Evolutionary conservation across 1,140 invertebrate genomes (phyloP), one percentile per base, ranked within the genome.

Genomic region (Halesus radiatus): DNA sequence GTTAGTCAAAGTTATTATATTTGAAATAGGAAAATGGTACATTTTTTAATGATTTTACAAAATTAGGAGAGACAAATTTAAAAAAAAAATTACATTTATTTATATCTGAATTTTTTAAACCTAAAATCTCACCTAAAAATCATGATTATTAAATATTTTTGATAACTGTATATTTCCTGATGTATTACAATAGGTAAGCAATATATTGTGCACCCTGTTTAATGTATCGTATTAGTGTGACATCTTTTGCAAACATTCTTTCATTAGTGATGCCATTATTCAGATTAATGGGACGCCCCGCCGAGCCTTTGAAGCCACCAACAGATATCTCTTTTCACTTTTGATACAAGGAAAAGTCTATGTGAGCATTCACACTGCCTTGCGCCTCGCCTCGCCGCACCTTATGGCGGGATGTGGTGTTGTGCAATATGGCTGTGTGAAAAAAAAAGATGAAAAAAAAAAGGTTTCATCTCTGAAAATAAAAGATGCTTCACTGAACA

Each of bases 231-330:
- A 83, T 83, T 83, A 83, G 82, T 81, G 76, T 76, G 79, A 83
- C 82, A 83, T 81, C 75, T 83, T 78, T 79, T 80, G 75, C 81
- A 75, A 83, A 83, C 79, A 83, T 76, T 83, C 78, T 82, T 80
- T 83, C 82, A 81, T 81, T 81, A 81, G 82, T 80, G 54, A 75
- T 68, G 60, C 58, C 79, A 81, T 83, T 75, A 79, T 81, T 80
- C 56, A 82, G 81, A 82, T 80, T 80, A 82, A 82, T 76, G 82
- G 37, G 82, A 73, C 82, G 23, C 76, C 82, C 79, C 58, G 82
- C 73, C 4, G 82, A 15, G 82, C 56, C 75, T 80, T 80, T 80
- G 54, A 82, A 53, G 23, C 54, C 72, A 58, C 32, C 52, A 29
- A 53, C 76, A 53, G 50, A 64, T 64, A 70, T 70, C 66, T 70